These are phyloP conservation scores for Caenorhabditis japonica DNA, from an alignment of 2,888 invertebrate species.

Conservation along the genomic window DNA sequence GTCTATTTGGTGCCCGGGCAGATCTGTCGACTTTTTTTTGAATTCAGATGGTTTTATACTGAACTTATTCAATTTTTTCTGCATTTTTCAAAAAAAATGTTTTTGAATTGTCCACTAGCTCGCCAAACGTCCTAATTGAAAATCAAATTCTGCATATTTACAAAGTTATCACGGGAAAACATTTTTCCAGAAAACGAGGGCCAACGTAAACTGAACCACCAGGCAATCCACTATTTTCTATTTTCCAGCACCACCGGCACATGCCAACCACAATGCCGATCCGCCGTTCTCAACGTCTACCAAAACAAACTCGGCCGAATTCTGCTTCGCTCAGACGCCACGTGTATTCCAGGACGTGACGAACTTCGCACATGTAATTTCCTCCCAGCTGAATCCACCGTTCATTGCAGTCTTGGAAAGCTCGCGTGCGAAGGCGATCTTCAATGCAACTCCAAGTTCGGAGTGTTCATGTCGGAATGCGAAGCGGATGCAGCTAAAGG, in stretches of 20 bases:
- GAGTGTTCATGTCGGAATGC: slow-evolving; percentile 76
- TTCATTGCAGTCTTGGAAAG: slow-evolving; percentile 76
- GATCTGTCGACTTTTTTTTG: too few species aligned
- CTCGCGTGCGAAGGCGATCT: slow-evolving; percentile 75
- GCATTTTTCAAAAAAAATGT: not conserved
- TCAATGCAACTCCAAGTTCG: slow-evolving; percentile 76
- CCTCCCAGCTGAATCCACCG: slow-evolving; percentile 69
- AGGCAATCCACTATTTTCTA: too few species aligned
- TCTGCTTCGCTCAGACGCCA: slow-evolving; percentile 63
- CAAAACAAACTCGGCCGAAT: slow-evolving; percentile 75
- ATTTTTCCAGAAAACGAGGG: too few species aligned
- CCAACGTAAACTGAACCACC: too few species aligned
- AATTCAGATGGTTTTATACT: not conserved
- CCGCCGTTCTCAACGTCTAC: slow-evolving; percentile 75
- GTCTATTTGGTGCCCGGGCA: too few species aligned
- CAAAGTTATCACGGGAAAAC: too few species aligned
- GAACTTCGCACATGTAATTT: slow-evolving; percentile 75
- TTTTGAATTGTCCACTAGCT: not conserved
- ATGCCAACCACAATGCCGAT: slow-evolving; percentile 76
- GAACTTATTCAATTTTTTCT: not conserved
- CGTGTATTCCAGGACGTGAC: slow-evolving; percentile 74
- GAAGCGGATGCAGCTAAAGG: slow-evolving; percentile 70
- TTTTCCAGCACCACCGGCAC: slow-evolving; percentile 75
- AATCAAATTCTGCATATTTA: too few species aligned
- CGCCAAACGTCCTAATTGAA: not conserved